These are phyloP conservation scores for Suricata suricatta DNA, from an alignment of 2,113 vertebrate species.

Conservation along the genomic window DNA sequence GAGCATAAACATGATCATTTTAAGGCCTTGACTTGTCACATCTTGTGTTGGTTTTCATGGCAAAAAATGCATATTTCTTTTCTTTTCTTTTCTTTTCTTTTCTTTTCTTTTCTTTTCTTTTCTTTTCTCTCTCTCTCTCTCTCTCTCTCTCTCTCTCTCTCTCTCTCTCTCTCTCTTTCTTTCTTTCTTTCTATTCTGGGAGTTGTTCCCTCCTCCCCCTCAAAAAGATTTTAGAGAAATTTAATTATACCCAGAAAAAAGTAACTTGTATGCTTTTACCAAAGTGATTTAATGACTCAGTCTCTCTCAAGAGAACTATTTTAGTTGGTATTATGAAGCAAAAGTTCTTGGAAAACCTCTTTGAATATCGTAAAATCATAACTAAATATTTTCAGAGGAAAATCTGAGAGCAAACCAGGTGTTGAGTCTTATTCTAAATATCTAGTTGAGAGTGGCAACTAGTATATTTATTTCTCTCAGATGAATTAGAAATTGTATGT, in stretches of 20 bases:
- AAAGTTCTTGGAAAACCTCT: neutral
- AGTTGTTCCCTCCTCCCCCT: neutral
- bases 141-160: neutral
- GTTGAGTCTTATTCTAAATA: neutral
- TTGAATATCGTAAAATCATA: conserved; percentile 10
- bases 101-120: too few species aligned
- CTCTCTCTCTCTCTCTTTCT: neutral
- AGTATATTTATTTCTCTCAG: neutral
- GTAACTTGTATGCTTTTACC: neutral
- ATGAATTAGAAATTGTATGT: neutral
- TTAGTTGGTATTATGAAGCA: neutral
- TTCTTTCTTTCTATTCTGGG: neutral
- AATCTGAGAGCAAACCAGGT: neutral
- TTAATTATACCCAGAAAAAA: neutral
- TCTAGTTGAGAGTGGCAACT: neutral
- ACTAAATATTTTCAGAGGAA: neutral
- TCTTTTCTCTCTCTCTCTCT: neutral
- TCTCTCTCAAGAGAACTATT: neutral
- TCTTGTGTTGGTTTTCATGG: neutral
- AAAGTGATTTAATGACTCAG: neutral
- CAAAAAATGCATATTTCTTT: neutral
- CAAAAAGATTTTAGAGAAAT: neutral
- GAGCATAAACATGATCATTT: neutral
- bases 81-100: too few species aligned
- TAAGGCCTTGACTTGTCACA: neutral